Conservation (phyloP, 2,888 invertebrate genomes). For the Diarsia dahlii region DNA sequence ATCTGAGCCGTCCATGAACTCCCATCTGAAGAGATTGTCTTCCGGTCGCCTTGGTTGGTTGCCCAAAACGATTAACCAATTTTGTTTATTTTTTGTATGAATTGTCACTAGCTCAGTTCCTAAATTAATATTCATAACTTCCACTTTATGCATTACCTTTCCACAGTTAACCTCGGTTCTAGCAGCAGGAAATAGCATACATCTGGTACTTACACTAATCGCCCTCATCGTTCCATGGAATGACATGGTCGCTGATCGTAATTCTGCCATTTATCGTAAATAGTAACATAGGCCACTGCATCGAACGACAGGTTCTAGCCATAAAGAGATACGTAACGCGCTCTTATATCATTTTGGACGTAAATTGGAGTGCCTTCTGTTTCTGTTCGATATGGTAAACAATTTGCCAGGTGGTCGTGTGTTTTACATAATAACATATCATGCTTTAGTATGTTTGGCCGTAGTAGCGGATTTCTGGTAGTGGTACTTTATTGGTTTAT, state of each 20-base stretch:
- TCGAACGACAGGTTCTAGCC: slow-evolving; percentile 1
- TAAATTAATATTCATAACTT: not conserved
- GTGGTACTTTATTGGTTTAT: not conserved
- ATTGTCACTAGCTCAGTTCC: not conserved
- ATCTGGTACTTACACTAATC: slow-evolving; percentile 31
- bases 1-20: too few species aligned
- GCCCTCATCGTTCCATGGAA: slow-evolving; percentile 49
- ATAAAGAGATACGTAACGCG: not conserved
- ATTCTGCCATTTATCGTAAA: slow-evolving; percentile 31
- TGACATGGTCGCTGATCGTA: slow-evolving; percentile 49
- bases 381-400: slow-evolving; percentile 8
- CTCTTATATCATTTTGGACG: slow-evolving; percentile 35
- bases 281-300: slow-evolving; percentile 30
- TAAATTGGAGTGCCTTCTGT: slow-evolving; percentile 2
- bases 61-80: not conserved
- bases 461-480: not conserved
- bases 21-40: too few species aligned
- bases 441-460: not conserved
- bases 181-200: slow-evolving; percentile 48
- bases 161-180: slow-evolving; percentile 37
- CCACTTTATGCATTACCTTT: slow-evolving; percentile 16
- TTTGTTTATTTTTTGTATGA: not conserved
- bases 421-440: not conserved
- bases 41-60: too few species aligned
- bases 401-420: slow-evolving; percentile 1